These are phyloP conservation scores for Zhengitettix transpicula DNA, from an alignment of 2,888 invertebrate species.

Conservation along the genomic window DNA sequence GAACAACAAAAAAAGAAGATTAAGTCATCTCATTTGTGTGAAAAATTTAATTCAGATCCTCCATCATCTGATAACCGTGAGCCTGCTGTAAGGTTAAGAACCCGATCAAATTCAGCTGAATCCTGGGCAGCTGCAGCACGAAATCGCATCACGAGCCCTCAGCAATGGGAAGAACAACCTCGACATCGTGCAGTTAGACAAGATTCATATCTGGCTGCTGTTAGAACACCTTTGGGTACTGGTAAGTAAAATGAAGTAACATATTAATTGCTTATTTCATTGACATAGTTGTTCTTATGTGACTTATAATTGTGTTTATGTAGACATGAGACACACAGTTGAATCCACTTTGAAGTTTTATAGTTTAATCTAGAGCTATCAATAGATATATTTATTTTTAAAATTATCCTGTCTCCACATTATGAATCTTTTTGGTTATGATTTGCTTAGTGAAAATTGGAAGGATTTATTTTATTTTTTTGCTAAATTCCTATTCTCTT, in stretches of 20 bases:
- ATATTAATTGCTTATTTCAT: no score
- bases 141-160: slow-evolving; percentile 3
- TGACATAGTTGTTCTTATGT: no score
- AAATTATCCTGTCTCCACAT: no score
- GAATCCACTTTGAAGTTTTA: no score
- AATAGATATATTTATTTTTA: no score
- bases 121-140: slow-evolving; percentile 28
- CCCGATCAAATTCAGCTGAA: slow-evolving; percentile 37
- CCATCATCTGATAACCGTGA: slow-evolving; percentile 1
- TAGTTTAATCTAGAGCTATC: no score
- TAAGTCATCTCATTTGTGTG: not conserved
- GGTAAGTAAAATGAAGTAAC: slow-evolving; percentile 2
- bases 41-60: slow-evolving; percentile 1
- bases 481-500: no score
- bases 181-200: slow-evolving; percentile 28
- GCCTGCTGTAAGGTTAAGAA: slow-evolving; percentile 27
- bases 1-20: not conserved
- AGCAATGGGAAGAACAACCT: slow-evolving; percentile 15
- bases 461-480: no score
- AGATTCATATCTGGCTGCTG: slow-evolving; percentile 30
- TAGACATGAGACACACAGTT: no score
- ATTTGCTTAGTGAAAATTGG: no score
- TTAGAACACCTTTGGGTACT: slow-evolving; percentile 22
- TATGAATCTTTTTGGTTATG: no score
- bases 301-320: no score